Conservation (phyloP, 2,888 invertebrate species). For the Vesta saturnalis region DNA sequence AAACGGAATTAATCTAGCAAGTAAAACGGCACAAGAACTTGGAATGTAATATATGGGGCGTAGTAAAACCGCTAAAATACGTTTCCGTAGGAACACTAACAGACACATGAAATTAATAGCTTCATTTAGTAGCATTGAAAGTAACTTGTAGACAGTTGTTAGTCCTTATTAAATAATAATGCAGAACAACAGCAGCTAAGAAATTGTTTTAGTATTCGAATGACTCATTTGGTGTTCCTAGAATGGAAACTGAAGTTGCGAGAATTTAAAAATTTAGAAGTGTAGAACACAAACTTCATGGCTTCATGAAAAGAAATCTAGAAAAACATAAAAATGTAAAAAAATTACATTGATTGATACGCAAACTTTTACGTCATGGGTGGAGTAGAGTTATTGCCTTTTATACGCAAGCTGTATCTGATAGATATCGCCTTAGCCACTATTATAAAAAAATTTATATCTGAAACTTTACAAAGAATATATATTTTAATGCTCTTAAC, state of each 20-base stretch:
- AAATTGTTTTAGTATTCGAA: constrained; percentile 18
- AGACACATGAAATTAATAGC: constrained; percentile 39
- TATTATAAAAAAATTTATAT: not conserved
- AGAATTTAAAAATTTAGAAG: not conserved
- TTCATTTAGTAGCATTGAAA: constrained; percentile 29
- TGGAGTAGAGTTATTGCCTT: constrained; percentile 17
- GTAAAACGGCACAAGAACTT: constrained; percentile 36
- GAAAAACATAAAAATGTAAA: too few relatives aligned
- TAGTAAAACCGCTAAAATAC: constrained; percentile 37
- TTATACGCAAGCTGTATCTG: constrained; percentile 13
- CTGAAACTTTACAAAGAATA: not conserved
- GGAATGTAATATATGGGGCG: constrained; percentile 34
- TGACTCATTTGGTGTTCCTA: not conserved
- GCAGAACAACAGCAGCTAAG: constrained; percentile 23
- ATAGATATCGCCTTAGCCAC: constrained; percentile 19
- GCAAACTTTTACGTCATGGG: not conserved
- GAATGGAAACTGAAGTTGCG: too few relatives aligned
- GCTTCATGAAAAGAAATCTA: not conserved
- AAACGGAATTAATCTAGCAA: constrained; percentile 35
- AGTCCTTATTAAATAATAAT: constrained; percentile 31
- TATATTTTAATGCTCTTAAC: too few relatives aligned
- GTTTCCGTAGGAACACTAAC: constrained; percentile 39
- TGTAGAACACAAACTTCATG: not conserved
- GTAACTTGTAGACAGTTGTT: constrained; percentile 32
- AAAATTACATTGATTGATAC: too few relatives aligned